A percentile compares a stretch with the other conserved stretches of the same genome.
These are phyloP conservation scores for Tetramorium alpestre DNA, from an alignment of 1,140 invertebrate genomes.

Conservation along the genomic window DNA sequence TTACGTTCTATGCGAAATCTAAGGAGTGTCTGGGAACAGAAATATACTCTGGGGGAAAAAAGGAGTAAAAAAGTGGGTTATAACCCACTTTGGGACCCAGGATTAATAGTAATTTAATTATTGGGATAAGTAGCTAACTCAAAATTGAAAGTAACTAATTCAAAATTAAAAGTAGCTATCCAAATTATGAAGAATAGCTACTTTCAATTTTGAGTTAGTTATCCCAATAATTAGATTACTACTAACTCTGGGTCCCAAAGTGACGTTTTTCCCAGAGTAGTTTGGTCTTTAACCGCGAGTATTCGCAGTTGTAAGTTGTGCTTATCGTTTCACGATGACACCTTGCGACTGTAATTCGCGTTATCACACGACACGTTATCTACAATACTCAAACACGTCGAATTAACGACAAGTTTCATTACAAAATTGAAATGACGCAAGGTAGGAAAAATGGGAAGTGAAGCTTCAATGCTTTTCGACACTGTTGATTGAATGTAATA, in stretches of 20 bases:
- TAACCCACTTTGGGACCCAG: too few relatives aligned
- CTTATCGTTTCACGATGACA: neutral
- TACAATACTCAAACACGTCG: neutral
- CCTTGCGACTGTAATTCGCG: neutral
- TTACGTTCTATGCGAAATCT: neutral
- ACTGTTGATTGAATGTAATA: neutral
- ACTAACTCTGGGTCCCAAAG: too few relatives aligned
- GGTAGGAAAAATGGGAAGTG: neutral
- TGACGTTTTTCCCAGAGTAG: neutral
- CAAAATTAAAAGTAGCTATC: too few relatives aligned
- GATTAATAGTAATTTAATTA: too few relatives aligned
- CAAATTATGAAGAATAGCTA: too few relatives aligned
- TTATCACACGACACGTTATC: slow-evolving; percentile 14
- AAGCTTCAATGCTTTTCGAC: neutral
- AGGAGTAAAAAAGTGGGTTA: too few relatives aligned
- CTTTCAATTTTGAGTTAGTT: too few relatives aligned
- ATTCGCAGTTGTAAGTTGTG: neutral
- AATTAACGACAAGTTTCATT: slow-evolving; percentile 5
- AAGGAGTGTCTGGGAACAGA: neutral
- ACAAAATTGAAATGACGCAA: neutral
- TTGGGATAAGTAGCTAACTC: too few relatives aligned
- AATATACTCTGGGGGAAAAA: neutral
- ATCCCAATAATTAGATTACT: too few relatives aligned
- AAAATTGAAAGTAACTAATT: too few relatives aligned
- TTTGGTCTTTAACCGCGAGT: neutral